Evolutionary conservation across 2,888 invertebrate genomes (phyloP), one percentile per base, ranked within the genome.

Genomic region (Limnephilus marmoratus): DNA sequence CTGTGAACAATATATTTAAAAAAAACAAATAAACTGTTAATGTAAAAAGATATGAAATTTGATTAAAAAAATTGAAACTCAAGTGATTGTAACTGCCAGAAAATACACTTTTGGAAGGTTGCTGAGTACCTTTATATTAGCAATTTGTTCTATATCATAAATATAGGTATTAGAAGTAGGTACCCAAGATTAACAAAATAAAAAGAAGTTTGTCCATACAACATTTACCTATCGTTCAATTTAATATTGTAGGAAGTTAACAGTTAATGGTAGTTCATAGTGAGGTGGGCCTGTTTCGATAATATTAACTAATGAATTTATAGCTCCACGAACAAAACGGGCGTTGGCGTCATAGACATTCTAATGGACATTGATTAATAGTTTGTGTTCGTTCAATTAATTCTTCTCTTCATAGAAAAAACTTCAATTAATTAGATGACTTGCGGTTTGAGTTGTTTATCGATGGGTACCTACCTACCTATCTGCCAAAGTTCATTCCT

Each of bases 351-450:
- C 68, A 68, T 68, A n/a, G n/a, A 83, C 34, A 53, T 53, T 53
- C 53, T 89, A 89, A 89, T 89, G 37, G 80, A 37, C 88, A n/a
- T 80, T 89, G 88, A 89, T 89, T 68, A 80, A 89, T 89, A 89
- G 88, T 80, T 34, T 81, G 53, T 37, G 34, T 81, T 81, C 68
- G 80, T 80, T 89, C 88, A 89, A 89, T 89, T 89, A 89, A 89
- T 89, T 89, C 37, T 86, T 12, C 31, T 34, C 68, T 31, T 37
- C 88, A 89, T 80, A 31, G 88, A 37, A 89, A 86, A 89, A 89
- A 68, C 37, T 80, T 80, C 68, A 86, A 89, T 89, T 89, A 89
- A 89, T 89, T 89, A 89, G 88, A n/a, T 89, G 88, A 89, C 88
- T 89, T 24, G 88, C 80, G 29, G 37, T 37, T 24, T 85, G 34